phyloP scores from a whole-genome alignment of 2,888 invertebrate species.

The Lithosia quadra region DNA sequence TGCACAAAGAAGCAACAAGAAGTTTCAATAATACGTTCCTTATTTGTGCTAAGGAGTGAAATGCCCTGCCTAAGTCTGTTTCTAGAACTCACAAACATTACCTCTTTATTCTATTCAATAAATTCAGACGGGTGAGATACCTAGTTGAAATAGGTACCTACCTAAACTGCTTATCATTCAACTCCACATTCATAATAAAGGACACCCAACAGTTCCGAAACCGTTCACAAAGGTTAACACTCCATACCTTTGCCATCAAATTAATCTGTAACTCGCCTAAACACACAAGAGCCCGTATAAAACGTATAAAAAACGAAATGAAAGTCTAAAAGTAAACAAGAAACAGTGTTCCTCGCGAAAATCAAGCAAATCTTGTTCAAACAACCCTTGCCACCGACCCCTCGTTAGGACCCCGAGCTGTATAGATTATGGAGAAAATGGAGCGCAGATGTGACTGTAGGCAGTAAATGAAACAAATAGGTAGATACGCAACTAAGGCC shows the following conservation, averaged over 20 bases:
- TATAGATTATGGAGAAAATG: slow-evolving; percentile 36
- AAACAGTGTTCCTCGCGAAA: slow-evolving; percentile 55
- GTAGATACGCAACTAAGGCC: not conserved
- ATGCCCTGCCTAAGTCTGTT: too few species aligned
- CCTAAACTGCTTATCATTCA: not conserved
- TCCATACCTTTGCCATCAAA: slow-evolving; percentile 32
- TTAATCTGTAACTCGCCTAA: slow-evolving; percentile 46
- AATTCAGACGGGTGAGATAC: too few species aligned
- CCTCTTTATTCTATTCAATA: too few species aligned
- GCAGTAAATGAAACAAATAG: not conserved
- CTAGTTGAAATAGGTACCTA: not conserved
- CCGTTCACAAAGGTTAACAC: slow-evolving; percentile 25
- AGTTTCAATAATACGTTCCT: too few species aligned
- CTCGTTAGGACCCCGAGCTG: slow-evolving; percentile 56
- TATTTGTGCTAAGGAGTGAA: too few species aligned
- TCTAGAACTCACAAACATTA: too few species aligned
- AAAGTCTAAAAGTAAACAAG: slow-evolving; percentile 57
- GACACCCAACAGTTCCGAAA: not conserved
- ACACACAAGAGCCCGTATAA: slow-evolving; percentile 38
- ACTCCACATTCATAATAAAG: not conserved
- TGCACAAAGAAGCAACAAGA: too few species aligned
- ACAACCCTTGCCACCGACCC: slow-evolving; percentile 66
- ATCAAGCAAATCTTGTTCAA: slow-evolving; percentile 70
- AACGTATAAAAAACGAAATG: slow-evolving; percentile 42
- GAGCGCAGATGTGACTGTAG: slow-evolving; percentile 24